Evolutionary conservation across 2,888 invertebrate species (phyloP).

Genomic region (Agrochola lota): DNA sequence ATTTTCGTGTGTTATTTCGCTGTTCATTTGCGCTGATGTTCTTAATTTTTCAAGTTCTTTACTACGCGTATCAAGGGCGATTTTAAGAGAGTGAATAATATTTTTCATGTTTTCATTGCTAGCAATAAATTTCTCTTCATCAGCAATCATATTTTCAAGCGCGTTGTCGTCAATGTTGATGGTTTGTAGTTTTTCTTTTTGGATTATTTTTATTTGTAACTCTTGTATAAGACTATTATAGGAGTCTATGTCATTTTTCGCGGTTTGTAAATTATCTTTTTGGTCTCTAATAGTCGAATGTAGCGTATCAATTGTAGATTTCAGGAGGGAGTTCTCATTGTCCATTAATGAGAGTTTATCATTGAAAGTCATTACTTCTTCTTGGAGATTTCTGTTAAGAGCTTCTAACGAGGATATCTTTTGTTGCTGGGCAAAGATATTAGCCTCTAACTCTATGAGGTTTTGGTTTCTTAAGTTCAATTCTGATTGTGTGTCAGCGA

Average conservation of each 20-base stretch:
- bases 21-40: slow-evolving; percentile 59
- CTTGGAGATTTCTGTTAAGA: slow-evolving; percentile 74
- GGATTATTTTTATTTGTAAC: slow-evolving; percentile 77
- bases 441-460: slow-evolving; percentile 77
- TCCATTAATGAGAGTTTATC: slow-evolving; percentile 74
- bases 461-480: slow-evolving; percentile 73
- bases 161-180: slow-evolving; percentile 72
- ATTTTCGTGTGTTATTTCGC: slow-evolving; percentile 41
- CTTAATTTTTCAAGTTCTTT: slow-evolving; percentile 79
- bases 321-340: slow-evolving; percentile 78
- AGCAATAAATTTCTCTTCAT: slow-evolving; percentile 81
- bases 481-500: slow-evolving; percentile 74
- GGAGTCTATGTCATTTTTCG: slow-evolving; percentile 78
- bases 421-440: slow-evolving; percentile 74
- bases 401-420: slow-evolving; percentile 78
- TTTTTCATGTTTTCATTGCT: slow-evolving; percentile 86
- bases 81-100: slow-evolving; percentile 80
- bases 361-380: slow-evolving; percentile 72
- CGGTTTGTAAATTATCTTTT: slow-evolving; percentile 73
- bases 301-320: slow-evolving; percentile 78
- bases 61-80: slow-evolving; percentile 74
- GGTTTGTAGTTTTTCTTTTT: slow-evolving; percentile 71
- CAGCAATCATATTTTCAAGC: slow-evolving; percentile 79
- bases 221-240: slow-evolving; percentile 80
- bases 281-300: slow-evolving; percentile 79